Evolutionary conservation across 2,113 vertebrate species (phyloP), one percentile per base, ranked within the genome.

Genomic region (Hyaena hyaena): DNA sequence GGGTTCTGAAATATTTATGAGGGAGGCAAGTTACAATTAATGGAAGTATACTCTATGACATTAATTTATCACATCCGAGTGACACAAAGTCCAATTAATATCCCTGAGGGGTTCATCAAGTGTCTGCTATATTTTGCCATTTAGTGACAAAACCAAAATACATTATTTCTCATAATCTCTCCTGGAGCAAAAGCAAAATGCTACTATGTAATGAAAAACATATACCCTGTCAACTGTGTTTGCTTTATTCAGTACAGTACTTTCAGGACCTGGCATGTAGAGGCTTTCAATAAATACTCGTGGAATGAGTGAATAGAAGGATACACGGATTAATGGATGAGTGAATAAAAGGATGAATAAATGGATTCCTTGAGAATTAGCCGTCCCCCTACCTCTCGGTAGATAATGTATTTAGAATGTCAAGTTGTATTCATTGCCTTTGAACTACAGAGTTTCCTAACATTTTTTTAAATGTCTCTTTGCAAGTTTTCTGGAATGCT

Each of bases 1-100:
- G 35, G 31, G 87, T 97, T 92, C 84, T 98, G 90, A 94, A 97
- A 95, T 96, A 96, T 96, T 97, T 94, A 96, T 77, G 84, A 96
- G 45, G n/a, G 65, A 92, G 31, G 21, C 58, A n/a, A 86, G 84
- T 96, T 92, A 77, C 61, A 85, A 96, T 95, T 94, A 92, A 90
- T 95, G 90, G 31, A 81, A 63, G 17, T 50, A 50, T 79, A 82
- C 31, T 94, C 48, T 93, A 39, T 93, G 93, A 48, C 14, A 61
- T 94, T 74, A 93, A 71, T 96, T 95, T 96, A 58, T 94, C 63
- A 77, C 9, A 68, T 87, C 23, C 39, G 81, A 80, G 69, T 96
- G 88, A 90, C 45, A 92, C 39, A 1, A 79, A 88, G 31, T 93
- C 69, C 82, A 92, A 79, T 87, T 96, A 98, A 73, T 16, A 58